phyloP scores from a whole-genome alignment of 2,113 vertebrate genomes.

The Percopsis transmontana region DNA sequence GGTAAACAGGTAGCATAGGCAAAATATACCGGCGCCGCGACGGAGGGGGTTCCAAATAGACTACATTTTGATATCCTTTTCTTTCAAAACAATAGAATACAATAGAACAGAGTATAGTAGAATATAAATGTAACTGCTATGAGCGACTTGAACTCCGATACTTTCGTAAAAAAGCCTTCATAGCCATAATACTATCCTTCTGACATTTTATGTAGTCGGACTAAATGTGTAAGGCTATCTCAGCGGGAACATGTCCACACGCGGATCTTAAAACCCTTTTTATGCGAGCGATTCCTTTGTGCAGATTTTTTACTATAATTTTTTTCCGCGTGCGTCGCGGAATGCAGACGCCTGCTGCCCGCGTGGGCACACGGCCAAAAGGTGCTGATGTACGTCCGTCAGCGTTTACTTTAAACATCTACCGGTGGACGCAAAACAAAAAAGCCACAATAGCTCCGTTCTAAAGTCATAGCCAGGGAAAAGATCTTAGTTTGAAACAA shows the following conservation, averaged over 20 bases:
- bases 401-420: slow-evolving; percentile 44
- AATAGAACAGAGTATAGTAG: neutral
- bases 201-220: slow-evolving; percentile 6
- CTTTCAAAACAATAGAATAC: neutral
- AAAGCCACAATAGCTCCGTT: slow-evolving; percentile 25
- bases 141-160: slow-evolving; percentile 26
- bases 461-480: slow-evolving; percentile 23
- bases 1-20: slow-evolving; percentile 61
- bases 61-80: slow-evolving; percentile 5
- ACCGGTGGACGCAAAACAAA: neutral
- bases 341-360: slow-evolving; percentile 73
- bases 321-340: slow-evolving; percentile 48
- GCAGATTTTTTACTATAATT: slow-evolving; percentile 51
- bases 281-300: slow-evolving; percentile 68
- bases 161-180: slow-evolving; percentile 26
- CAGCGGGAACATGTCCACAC: neutral
- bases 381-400: slow-evolving; percentile 69
- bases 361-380: slow-evolving; percentile 69
- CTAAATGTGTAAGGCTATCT: slow-evolving; percentile 8
- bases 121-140: slow-evolving; percentile 16
- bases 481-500: slow-evolving; percentile 64
- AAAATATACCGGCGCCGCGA: slow-evolving; percentile 17
- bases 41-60: slow-evolving; percentile 3
- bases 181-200: slow-evolving; percentile 2
- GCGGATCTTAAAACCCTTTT: slow-evolving; percentile 9